Percentiles rank a stretch among this genome's conserved stretches.
phyloP scores from a whole-genome alignment of 1,140 invertebrate species.

The Drosophila parabipectinata region DNA sequence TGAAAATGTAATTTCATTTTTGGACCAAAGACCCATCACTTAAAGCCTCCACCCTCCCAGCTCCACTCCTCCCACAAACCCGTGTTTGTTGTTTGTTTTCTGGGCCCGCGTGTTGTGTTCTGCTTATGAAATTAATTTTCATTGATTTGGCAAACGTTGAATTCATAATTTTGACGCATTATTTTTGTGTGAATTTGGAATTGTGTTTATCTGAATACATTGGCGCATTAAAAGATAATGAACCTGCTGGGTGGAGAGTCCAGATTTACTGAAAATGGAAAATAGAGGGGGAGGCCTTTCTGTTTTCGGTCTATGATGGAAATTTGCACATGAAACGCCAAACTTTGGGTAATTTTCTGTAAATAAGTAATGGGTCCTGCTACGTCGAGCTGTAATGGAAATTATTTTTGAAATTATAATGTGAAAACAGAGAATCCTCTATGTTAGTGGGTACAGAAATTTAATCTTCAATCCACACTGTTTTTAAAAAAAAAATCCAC shows the following conservation, averaged over 20 bases:
- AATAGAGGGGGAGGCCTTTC: neutral
- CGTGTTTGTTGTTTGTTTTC: constrained; percentile 38
- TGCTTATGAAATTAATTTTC: constrained; percentile 79
- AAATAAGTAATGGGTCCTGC: constrained; percentile 37
- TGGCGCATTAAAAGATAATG: constrained; percentile 73
- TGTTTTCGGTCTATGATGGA: constrained; percentile 4
- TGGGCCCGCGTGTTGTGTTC: constrained; percentile 36
- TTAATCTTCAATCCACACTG: too few species aligned
- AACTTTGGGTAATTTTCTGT: constrained; percentile 33
- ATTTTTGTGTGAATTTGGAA: constrained; percentile 77
- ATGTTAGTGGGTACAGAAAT: too few species aligned
- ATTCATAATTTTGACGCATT: constrained; percentile 82
- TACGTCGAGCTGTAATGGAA: constrained; percentile 4
- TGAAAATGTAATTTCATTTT: constrained; percentile 79
- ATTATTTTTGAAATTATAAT: neutral
- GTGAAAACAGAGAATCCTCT: neutral
- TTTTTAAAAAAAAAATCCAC: neutral
- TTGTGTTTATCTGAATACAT: constrained; percentile 68
- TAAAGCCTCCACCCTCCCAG: constrained; percentile 18
- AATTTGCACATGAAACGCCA: constrained; percentile 65
- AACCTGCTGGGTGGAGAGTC: constrained; percentile 23
- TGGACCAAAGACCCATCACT: constrained; percentile 48
- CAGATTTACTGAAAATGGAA: constrained; percentile 20
- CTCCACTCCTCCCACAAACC: neutral
- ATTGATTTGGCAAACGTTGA: constrained; percentile 82